Base-by-base conservation (phyloP, 2,888 invertebrate species). In the Synergus japonicus region DNA sequence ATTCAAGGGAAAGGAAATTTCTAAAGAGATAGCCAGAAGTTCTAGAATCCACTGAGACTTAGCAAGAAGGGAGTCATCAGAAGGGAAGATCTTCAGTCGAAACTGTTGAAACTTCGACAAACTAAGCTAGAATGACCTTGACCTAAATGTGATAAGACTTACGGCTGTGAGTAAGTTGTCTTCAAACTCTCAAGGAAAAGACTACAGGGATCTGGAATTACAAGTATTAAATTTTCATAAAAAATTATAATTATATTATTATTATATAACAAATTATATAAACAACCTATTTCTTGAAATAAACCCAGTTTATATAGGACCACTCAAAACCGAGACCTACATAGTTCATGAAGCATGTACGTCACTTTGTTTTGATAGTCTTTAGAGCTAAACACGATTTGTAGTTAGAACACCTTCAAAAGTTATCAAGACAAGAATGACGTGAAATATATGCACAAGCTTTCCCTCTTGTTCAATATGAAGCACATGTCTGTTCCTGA, bases 391-490 rank as follows among this genome's bases (percentile, higher is more conserved):
- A 46, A 15, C 13, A 29, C 49, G 22, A 22, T 44, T 13, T 15
- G 1, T 29, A 29, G 15, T 29, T 46, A 44, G 44, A 67, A 67
- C 44, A 67, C 44, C 44, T 67, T 67, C 44, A 10, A 18, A 44
- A 67, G 66, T 67, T 67, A 67, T 22, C 46, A 46, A 49, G 46
- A 49, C 69, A 69, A 69, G 69, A 69, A 49, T 69, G 46, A 49
- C 49, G 46, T 69, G 69, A 69, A 69, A 69, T 69, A 69, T 49
- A 49, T 69, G 69, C 69, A 46, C 29, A 46, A 69, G 29, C 69
- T 69, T 69, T 69, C 46, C 15, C 69, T 69, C 69, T 69, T 49
- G 44, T 69, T 49, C 22, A 9, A 49, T 69, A 69, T 69, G 43
- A 69, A 69, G 69, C 15, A 29, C 49, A 69, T 29, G 29, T 44